Evolutionary conservation across 2,797 vertebrate species (phyloP).

Genomic region (Paramormyrops hopkinsi): DNA sequence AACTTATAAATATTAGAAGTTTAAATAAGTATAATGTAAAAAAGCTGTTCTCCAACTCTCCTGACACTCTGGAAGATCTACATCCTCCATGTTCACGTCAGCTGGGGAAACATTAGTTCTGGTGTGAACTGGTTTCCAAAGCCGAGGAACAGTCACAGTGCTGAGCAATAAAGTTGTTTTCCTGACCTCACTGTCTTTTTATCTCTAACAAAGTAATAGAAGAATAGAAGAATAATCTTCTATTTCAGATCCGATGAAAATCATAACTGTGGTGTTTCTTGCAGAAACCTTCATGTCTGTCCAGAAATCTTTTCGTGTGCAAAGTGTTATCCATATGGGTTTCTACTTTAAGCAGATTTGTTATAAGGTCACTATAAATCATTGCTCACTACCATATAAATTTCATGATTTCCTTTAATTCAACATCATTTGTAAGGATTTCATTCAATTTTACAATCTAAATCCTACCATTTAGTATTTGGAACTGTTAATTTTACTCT

Average conservation of each 20-base stretch:
- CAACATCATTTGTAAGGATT: not conserved
- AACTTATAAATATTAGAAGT: not conserved
- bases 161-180: conserved; percentile 37
- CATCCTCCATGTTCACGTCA: conserved; percentile 29
- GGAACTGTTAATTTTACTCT: not conserved
- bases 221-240: conserved; percentile 4
- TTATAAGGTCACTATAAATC: conserved; percentile 17
- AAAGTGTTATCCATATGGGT: conserved; percentile 9
- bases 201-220: conserved; percentile 27
- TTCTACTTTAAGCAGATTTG: conserved; percentile 17
- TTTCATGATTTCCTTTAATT: conserved; percentile 4
- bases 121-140: conserved; percentile 23
- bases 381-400: not conserved
- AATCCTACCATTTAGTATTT: not conserved
- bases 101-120: conserved; percentile 31
- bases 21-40: not conserved
- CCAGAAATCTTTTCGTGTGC: not conserved
- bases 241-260: not conserved
- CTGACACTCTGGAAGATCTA: conserved; percentile 29
- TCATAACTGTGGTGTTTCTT: not conserved
- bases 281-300: conserved; percentile 4
- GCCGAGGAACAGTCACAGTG: conserved; percentile 31
- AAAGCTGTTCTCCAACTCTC: not conserved
- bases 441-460: not conserved
- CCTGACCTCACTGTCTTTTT: conserved; percentile 23